Evolutionary conservation across 1,140 invertebrate species (phyloP).

Genomic region (Panulirus ornatus): DNA sequence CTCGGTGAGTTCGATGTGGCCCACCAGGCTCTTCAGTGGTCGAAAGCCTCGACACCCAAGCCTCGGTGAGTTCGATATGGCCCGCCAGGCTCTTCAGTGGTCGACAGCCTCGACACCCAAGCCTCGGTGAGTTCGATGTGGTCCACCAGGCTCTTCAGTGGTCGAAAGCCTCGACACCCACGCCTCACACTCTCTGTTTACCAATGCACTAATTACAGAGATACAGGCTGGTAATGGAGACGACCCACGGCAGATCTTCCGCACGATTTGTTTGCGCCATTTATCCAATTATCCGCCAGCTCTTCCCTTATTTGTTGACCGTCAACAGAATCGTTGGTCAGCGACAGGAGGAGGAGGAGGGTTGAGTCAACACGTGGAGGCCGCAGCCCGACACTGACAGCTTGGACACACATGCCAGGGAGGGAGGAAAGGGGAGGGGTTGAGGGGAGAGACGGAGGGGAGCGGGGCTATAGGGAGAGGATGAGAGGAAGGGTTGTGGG

Average conservation of each 20-base stretch:
- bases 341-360: neutral
- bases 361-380: conserved; percentile 1
- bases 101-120: no score
- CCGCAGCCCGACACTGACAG: neutral
- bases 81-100: no score
- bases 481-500: neutral
- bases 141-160: no score
- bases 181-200: conserved; percentile 31
- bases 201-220: conserved; percentile 36
- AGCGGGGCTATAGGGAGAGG: neutral
- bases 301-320: conserved; percentile 44
- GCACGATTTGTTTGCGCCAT: conserved; percentile 30
- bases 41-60: no score
- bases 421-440: neutral
- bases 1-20: no score
- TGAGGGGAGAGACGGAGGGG: neutral
- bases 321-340: conserved; percentile 32
- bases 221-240: conserved; percentile 2
- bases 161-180: neutral
- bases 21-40: no score
- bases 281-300: conserved; percentile 38
- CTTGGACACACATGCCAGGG: neutral
- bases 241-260: conserved; percentile 15
- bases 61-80: no score
- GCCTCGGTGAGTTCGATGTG: no score